A percentile compares a stretch with the other conserved stretches of the same genome.
phyloP scores from a whole-genome alignment of 2,113 vertebrate species.

The Cnemophilus loriae region DNA sequence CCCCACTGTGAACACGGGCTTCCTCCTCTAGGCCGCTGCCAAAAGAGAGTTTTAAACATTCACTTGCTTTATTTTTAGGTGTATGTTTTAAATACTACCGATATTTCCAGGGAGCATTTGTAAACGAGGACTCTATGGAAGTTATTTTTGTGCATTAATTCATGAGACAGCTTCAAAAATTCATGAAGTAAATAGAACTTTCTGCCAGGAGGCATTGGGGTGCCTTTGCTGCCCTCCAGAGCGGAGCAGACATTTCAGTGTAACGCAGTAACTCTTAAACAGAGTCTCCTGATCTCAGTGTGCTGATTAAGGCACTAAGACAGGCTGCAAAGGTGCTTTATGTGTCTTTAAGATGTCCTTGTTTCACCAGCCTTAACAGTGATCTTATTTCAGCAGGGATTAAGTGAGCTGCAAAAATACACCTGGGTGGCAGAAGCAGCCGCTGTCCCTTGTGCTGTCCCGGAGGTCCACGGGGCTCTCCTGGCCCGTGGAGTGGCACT shows the following conservation, averaged over 20 bases:
- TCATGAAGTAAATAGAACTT: slow-evolving; percentile 52
- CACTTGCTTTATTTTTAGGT: slow-evolving; percentile 27
- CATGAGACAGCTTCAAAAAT: slow-evolving; percentile 67
- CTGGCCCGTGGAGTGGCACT: accelerated
- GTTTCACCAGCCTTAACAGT: slow-evolving; percentile 51
- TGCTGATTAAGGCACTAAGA: background rate
- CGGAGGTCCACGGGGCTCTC: accelerated
- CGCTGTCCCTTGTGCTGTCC: background rate
- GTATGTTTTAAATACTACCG: slow-evolving; percentile 22
- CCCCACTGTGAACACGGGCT: background rate
- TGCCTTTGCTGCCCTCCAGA: background rate
- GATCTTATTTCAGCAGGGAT: slow-evolving; percentile 33
- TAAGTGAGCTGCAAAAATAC: background rate
- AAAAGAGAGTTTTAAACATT: background rate
- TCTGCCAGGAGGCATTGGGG: slow-evolving; percentile 8
- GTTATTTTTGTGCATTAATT: slow-evolving; percentile 62
- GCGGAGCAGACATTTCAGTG: slow-evolving; percentile 21
- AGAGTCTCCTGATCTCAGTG: background rate
- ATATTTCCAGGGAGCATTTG: slow-evolving; percentile 20
- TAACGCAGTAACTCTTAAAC: background rate
- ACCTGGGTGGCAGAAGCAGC: background rate
- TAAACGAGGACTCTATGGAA: slow-evolving; percentile 39
- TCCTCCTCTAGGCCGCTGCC: background rate
- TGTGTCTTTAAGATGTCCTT: slow-evolving; percentile 51
- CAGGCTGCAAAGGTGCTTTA: slow-evolving; percentile 9